phyloP scores from a whole-genome alignment of 2,888 invertebrate species.

The Aspidapion aeneum region DNA sequence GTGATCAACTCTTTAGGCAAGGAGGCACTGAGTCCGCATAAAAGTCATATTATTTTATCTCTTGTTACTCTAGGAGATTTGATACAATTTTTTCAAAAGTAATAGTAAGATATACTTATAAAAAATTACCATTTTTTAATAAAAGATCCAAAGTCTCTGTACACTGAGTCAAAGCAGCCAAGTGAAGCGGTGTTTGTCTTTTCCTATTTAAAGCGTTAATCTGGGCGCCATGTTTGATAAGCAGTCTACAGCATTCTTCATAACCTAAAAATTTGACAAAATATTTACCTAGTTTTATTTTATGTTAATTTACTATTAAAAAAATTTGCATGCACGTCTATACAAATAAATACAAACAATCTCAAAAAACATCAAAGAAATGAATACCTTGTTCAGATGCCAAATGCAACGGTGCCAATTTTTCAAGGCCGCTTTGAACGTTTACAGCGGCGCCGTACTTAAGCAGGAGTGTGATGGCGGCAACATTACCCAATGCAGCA shows the following conservation, averaged over 20 bases:
- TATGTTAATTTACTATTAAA: too few species aligned
- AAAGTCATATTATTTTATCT: too few species aligned
- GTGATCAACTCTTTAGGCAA: neutral
- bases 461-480: slow-evolving; percentile 69
- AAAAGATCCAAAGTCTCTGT: slow-evolving; percentile 71
- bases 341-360: too few species aligned
- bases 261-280: slow-evolving; percentile 42
- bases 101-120: too few species aligned
- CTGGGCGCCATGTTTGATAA: slow-evolving; percentile 72
- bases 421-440: slow-evolving; percentile 66
- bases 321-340: too few species aligned
- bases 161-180: slow-evolving; percentile 78
- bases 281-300: neutral
- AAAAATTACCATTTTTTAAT: slow-evolving; percentile 49
- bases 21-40: too few species aligned
- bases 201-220: slow-evolving; percentile 72
- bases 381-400: slow-evolving; percentile 76
- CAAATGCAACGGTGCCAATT: slow-evolving; percentile 79
- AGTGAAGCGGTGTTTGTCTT: slow-evolving; percentile 79
- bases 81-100: too few species aligned
- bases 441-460: slow-evolving; percentile 74
- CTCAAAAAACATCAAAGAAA: neutral
- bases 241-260: slow-evolving; percentile 67
- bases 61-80: too few species aligned
- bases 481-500: slow-evolving; percentile 66